Conservation (phyloP, 1,140 invertebrate species). For the Lucilia cuprina region DNA sequence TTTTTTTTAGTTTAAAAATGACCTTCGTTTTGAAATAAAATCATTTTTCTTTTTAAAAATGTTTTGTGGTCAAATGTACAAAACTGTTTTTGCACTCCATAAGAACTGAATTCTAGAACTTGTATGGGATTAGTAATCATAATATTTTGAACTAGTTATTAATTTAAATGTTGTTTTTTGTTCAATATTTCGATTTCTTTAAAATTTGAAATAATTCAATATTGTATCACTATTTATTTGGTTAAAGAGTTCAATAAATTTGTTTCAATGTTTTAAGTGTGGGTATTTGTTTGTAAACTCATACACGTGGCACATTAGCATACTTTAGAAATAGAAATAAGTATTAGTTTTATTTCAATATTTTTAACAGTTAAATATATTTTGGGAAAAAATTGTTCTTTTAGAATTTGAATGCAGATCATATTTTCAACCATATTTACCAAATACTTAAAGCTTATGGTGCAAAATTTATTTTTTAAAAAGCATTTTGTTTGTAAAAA, state of each 20-base stretch:
- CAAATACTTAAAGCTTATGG: too few relatives aligned
- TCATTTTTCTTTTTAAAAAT: slow-evolving; percentile 6
- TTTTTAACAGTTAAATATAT: too few relatives aligned
- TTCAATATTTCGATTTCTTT: background rate
- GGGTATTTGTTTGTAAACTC: too few relatives aligned
- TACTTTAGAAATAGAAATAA: too few relatives aligned
- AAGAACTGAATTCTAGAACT: background rate
- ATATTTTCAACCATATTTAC: too few relatives aligned
- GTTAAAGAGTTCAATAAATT: background rate
- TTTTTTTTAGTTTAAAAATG: background rate
- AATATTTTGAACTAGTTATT: slow-evolving; percentile 3
- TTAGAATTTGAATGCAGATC: too few relatives aligned
- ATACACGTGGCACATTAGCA: too few relatives aligned
- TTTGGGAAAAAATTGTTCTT: too few relatives aligned
- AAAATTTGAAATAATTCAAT: background rate
- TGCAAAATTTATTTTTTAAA: too few relatives aligned
- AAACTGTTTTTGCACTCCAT: background rate
- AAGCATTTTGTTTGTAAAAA: too few relatives aligned
- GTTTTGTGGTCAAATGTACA: background rate
- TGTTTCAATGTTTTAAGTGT: too few relatives aligned
- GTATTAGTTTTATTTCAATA: too few relatives aligned
- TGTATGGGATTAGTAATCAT: background rate
- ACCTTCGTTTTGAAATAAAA: background rate
- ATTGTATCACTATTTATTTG: background rate
- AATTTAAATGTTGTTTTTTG: background rate